phyloP scores from a whole-genome alignment of 1,140 invertebrate genomes.

The Sitophilus oryzae region DNA sequence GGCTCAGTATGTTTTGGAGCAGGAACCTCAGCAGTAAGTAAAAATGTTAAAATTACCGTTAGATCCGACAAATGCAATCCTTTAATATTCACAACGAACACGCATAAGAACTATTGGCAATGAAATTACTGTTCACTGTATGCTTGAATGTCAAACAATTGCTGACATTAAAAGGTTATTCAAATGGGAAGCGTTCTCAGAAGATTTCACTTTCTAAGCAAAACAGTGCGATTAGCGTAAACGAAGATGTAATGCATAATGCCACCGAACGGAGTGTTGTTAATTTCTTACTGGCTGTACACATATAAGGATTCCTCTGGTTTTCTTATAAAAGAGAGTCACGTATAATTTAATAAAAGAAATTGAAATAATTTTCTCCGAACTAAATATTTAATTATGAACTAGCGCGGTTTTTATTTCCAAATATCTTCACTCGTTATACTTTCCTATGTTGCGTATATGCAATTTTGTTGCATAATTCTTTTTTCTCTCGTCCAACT shows the following conservation, averaged over 20 bases:
- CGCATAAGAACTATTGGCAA: too few species aligned
- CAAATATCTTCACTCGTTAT: neutral
- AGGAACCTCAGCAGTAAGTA: conserved; percentile 16
- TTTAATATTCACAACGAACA: neutral
- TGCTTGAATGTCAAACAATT: neutral
- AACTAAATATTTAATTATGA: neutral
- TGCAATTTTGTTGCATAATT: too few species aligned
- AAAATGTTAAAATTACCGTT: neutral
- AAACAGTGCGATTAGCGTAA: neutral
- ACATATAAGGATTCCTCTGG: too few species aligned
- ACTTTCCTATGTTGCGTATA: neutral
- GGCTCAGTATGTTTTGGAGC: neutral
- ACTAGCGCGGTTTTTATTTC: neutral
- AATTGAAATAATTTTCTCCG: too few species aligned
- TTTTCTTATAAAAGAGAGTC: too few species aligned
- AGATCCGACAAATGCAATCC: neutral
- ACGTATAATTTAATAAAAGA: too few species aligned
- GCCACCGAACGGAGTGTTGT: too few species aligned
- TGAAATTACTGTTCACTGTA: neutral
- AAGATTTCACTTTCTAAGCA: neutral
- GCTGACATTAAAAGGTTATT: too few species aligned
- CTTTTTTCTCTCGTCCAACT: too few species aligned
- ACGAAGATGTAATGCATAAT: too few species aligned
- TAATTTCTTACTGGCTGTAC: too few species aligned
- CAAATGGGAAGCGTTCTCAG: neutral